phyloP scores from a whole-genome alignment of 1,140 invertebrate genomes.

The Cyphomyrmex costatus region DNA sequence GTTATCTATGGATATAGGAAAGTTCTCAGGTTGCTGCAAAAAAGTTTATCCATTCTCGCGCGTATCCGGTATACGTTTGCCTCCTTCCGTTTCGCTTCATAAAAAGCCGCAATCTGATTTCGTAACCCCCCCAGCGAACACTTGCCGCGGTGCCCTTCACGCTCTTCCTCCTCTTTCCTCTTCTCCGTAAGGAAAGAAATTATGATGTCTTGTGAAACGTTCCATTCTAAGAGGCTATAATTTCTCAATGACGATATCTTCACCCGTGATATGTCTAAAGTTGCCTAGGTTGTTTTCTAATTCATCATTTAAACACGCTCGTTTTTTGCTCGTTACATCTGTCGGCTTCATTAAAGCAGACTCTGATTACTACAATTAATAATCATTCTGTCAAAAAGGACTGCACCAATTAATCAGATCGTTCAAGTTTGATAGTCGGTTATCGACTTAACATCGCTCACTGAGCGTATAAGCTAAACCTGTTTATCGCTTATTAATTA shows the following conservation, averaged over 20 bases:
- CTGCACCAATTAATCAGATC: constrained; percentile 45
- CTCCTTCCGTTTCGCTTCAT: constrained; percentile 25
- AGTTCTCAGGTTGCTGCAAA: constrained; percentile 22
- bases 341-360: neutral
- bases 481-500: constrained; percentile 59
- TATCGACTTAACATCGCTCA: constrained; percentile 47
- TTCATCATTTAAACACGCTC: neutral
- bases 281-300: neutral
- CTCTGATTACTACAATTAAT: constrained; percentile 40
- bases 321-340: constrained; percentile 32
- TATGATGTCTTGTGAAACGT: constrained; percentile 14
- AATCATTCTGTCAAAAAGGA: constrained; percentile 40
- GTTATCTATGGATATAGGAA: constrained; percentile 16
- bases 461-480: constrained; percentile 28
- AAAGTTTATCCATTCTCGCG: constrained; percentile 56
- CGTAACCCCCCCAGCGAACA: neutral
- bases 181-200: neutral
- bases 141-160: neutral
- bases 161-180: neutral
- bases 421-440: constrained; percentile 55
- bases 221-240: constrained; percentile 21
- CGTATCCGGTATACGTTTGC: constrained; percentile 24
- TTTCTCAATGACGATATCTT: constrained; percentile 9
- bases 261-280: neutral
- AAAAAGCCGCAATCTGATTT: constrained; percentile 52